Evolutionary conservation across 2,888 invertebrate species (phyloP), one percentile per base, ranked within the genome.

Genomic region (Thymelicus lineola): DNA sequence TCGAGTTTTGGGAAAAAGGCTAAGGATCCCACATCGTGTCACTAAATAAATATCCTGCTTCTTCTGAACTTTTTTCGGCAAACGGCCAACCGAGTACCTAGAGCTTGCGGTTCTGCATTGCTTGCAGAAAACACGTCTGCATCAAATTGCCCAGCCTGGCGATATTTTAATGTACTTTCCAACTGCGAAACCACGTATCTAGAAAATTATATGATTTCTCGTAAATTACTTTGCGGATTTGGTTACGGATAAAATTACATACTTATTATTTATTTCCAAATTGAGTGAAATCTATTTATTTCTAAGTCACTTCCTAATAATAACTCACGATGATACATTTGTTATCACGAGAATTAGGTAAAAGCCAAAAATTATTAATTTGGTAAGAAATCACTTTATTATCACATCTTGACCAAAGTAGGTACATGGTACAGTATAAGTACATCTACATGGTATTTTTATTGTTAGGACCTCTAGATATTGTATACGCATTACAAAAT

Each of bases 181-280:
- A 68, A 36, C 17, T 57, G 36, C 68, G 57, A 68, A 55, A 68
- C 45, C 62, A 62, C 62, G 68, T 68, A 68, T 53, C 68, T 68
- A 57, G 61, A 57, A 62, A 57, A 68, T 68, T 57, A 68, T 46
- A 68, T 53, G 53, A 60, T 68, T 68, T 68, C 68, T 62, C 61
- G 68, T 45, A 68, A 68, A 62, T 68, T 60, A 60, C 66, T 67
- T 68, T 62, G 57, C 57, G 14, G 62, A 68, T 68, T 68, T 67
- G 45, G 45, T 45, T 53, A 55, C 42, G 14, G 61, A 61, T 61
- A 61, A 67, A 55, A 50, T 67, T 53, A 15, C 48, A 50, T 50
- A n/a, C n/a, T n/a, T n/a, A 50, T 50, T 50, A 50, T 50, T 50
- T 17, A 15, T 50, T 50, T 15, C 48, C 17, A 15, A 50, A 48